Conservation (phyloP, 1,140 invertebrate species). For the Ganaspis sp. region DNA sequence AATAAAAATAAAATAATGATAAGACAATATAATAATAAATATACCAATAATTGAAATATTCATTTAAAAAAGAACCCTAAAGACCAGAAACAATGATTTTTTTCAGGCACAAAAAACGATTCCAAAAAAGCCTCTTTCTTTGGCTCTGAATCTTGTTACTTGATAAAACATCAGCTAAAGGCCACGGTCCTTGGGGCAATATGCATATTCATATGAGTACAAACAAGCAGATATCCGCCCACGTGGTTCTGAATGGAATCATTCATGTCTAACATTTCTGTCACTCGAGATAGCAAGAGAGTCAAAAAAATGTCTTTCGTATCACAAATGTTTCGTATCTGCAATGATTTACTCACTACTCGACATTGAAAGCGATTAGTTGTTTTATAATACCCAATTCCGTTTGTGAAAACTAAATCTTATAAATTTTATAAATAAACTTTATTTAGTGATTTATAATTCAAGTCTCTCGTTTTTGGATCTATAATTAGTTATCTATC, state of each 20-base stretch:
- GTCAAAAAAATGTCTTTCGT: conserved; percentile 23
- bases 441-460: too few relatives aligned
- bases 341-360: not conserved
- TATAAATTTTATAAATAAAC: too few relatives aligned
- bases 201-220: conserved; percentile 20
- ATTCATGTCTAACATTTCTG: conserved; percentile 51
- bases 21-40: too few relatives aligned
- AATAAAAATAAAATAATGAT: too few relatives aligned
- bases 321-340: not conserved
- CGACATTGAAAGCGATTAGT: not conserved
- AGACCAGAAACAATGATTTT: too few relatives aligned
- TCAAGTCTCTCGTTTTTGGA: too few relatives aligned
- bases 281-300: conserved; percentile 23
- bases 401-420: too few relatives aligned
- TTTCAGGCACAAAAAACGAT: too few relatives aligned
- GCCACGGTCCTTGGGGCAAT: not conserved
- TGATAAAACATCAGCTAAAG: not conserved
- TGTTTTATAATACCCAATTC: too few relatives aligned
- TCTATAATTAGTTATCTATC: too few relatives aligned
- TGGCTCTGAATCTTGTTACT: not conserved
- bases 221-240: conserved; percentile 30
- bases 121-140: conserved; percentile 33
- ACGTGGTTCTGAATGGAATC: conserved; percentile 55
- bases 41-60: too few relatives aligned
- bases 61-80: too few relatives aligned